phyloP scores from a whole-genome alignment of 2,888 invertebrate species.

The Argyra leucocephala region DNA sequence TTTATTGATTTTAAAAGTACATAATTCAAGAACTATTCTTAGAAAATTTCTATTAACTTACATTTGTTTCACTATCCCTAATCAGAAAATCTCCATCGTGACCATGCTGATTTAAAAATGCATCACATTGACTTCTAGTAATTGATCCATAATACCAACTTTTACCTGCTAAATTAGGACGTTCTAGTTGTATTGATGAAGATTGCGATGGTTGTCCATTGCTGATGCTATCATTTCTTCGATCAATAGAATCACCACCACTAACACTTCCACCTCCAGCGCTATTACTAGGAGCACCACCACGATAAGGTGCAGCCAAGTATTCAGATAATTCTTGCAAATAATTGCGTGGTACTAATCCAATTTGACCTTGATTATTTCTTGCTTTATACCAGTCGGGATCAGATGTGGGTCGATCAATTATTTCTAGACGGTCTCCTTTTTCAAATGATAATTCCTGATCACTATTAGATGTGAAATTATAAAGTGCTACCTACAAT shows the following conservation, averaged over 20 bases:
- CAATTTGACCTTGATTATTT: slow-evolving; percentile 83
- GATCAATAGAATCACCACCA: slow-evolving; percentile 47
- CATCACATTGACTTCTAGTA: slow-evolving; percentile 92
- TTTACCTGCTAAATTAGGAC: slow-evolving; percentile 66
- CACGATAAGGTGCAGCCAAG: slow-evolving; percentile 71
- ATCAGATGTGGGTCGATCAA: slow-evolving; percentile 92
- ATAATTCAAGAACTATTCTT: too few relatives aligned
- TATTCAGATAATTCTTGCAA: slow-evolving; percentile 86
- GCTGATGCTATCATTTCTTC: slow-evolving; percentile 42
- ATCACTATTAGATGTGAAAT: slow-evolving; percentile 86
- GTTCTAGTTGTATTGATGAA: slow-evolving; percentile 45
- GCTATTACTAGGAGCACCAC: slow-evolving; percentile 44
- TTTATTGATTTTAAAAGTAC: background rate
- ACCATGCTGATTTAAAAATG: slow-evolving; percentile 86
- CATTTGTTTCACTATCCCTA: slow-evolving; percentile 97
- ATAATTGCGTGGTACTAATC: slow-evolving; percentile 92
- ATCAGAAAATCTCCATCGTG: slow-evolving; percentile 98
- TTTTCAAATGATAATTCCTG: slow-evolving; percentile 96
- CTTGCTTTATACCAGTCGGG: slow-evolving; percentile 97
- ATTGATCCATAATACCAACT: slow-evolving; percentile 98
- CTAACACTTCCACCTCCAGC: slow-evolving; percentile 42
- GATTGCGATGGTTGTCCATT: slow-evolving; percentile 30
- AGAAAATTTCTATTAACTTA: slow-evolving; percentile 50
- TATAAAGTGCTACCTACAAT: slow-evolving; percentile 72
- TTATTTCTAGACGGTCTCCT: slow-evolving; percentile 89